Conservation (phyloP, 2,888 invertebrate species). For the Brachyptera risi region DNA sequence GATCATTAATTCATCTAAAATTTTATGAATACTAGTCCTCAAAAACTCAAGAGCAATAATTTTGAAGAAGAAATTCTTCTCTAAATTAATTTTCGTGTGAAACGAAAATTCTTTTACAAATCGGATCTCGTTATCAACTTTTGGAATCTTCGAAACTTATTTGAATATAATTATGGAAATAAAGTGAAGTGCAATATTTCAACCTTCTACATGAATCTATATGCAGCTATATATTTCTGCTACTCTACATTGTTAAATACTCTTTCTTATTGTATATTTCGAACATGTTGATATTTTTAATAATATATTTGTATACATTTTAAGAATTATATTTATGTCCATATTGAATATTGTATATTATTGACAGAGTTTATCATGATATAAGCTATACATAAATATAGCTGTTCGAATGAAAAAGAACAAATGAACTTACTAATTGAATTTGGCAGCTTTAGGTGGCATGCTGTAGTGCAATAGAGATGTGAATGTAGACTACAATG, state of each 20-base stretch:
- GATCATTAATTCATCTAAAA: not conserved
- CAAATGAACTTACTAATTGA: not conserved
- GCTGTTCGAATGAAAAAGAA: no score
- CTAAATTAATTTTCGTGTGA: not conserved
- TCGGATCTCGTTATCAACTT: not conserved
- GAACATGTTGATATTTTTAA: not conserved
- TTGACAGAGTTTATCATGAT: no score
- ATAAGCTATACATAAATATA: no score
- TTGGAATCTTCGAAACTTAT: not conserved
- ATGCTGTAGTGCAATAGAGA: constrained; percentile 3
- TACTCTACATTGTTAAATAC: no score
- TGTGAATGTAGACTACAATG: not conserved
- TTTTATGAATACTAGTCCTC: constrained; percentile 11
- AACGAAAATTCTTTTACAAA: not conserved
- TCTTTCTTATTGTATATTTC: no score
- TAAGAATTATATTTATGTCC: no score
- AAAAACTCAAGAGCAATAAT: not conserved
- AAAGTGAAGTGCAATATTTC: not conserved
- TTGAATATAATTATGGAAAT: no score
- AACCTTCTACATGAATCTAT: no score
- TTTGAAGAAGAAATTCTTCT: not conserved
- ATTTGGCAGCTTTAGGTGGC: not conserved
- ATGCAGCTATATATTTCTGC: not conserved
- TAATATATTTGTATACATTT: no score
- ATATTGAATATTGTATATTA: no score